Percentiles rank a stretch among this genome's conserved stretches.
Evolutionary conservation across 2,113 vertebrate species (phyloP).

Genomic region (Sarotherodon lohbergeri): DNA sequence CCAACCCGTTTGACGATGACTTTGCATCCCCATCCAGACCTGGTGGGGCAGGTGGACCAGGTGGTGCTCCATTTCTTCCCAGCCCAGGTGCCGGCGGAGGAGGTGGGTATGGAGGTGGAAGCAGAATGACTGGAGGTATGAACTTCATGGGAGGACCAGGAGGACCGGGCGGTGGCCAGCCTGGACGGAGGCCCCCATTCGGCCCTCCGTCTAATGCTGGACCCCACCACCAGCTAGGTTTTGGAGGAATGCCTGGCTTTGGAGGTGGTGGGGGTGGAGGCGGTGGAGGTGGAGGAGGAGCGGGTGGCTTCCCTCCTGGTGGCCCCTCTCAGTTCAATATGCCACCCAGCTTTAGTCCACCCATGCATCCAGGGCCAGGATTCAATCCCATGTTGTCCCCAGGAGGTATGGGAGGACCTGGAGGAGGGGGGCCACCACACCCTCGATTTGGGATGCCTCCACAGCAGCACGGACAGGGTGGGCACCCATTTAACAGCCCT

Average conservation of each 20-base stretch:
- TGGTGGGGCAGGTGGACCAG: slow-evolving; percentile 68
- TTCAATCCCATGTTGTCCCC: slow-evolving; percentile 93
- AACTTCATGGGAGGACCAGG: slow-evolving; percentile 72
- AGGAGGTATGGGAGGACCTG: slow-evolving; percentile 71
- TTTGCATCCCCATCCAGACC: slow-evolving; percentile 86
- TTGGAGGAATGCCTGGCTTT: slow-evolving; percentile 78
- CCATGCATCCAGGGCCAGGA: slow-evolving; percentile 82
- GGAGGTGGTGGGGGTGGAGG: slow-evolving; percentile 69
- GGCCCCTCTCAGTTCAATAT: slow-evolving; percentile 83
- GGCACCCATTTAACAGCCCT: slow-evolving; percentile 77
- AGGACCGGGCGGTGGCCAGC: slow-evolving; percentile 67
- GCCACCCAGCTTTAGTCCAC: slow-evolving; percentile 91
- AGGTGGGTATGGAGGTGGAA: slow-evolving; percentile 65
- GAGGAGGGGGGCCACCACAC: slow-evolving; percentile 74
- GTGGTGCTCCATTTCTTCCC: slow-evolving; percentile 78
- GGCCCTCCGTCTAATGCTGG: slow-evolving; percentile 73
- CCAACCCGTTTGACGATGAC: slow-evolving; percentile 97
- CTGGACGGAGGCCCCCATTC: slow-evolving; percentile 76
- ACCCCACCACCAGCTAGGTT: slow-evolving; percentile 87
- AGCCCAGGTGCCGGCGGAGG: slow-evolving; percentile 77
- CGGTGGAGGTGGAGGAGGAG: slow-evolving; percentile 56
- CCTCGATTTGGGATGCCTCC: slow-evolving; percentile 75
- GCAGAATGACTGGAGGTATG: slow-evolving; percentile 75
- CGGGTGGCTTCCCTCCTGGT: slow-evolving; percentile 74
- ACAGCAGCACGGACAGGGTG: slow-evolving; percentile 78